Conservation (phyloP, 37 sponge, comb jelly and placozoan genomes). For the Cladorhizidae sp. region DNA sequence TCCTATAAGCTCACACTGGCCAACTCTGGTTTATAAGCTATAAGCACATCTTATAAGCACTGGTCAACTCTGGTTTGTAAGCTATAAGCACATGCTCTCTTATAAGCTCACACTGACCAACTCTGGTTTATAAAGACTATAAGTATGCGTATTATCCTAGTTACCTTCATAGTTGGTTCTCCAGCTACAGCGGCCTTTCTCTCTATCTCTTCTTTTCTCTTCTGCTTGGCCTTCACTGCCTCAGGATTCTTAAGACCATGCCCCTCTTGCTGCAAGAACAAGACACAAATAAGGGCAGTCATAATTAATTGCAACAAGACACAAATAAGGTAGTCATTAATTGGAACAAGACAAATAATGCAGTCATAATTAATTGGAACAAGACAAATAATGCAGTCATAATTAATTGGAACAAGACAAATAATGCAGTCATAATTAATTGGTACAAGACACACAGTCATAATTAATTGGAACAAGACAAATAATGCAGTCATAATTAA, state of each 20-base stretch:
- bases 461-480: no score
- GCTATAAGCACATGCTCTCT: no score
- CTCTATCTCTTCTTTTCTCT: conserved; percentile 65
- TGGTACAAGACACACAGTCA: background rate
- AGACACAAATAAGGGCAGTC: background rate
- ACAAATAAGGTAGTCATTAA: background rate
- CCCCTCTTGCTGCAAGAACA: conserved; percentile 37
- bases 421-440: background rate
- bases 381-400: background rate
- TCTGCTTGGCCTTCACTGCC: conserved; percentile 70
- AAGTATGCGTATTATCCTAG: background rate
- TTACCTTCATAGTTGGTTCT: conserved; percentile 41
- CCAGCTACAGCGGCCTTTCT: conserved; percentile 33
- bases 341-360: no score
- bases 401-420: background rate
- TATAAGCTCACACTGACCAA: no score
- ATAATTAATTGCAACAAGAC: background rate
- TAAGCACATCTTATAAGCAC: no score
- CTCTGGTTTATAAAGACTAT: no score
- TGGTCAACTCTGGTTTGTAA: no score
- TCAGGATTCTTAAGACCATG: conserved; percentile 71
- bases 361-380: background rate
- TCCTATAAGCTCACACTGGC: no score
- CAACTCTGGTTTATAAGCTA: no score
- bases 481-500: no score